These are phyloP conservation scores for Melikaiella ostensackeni DNA, from an alignment of 2,888 invertebrate species.

Conservation along the genomic window DNA sequence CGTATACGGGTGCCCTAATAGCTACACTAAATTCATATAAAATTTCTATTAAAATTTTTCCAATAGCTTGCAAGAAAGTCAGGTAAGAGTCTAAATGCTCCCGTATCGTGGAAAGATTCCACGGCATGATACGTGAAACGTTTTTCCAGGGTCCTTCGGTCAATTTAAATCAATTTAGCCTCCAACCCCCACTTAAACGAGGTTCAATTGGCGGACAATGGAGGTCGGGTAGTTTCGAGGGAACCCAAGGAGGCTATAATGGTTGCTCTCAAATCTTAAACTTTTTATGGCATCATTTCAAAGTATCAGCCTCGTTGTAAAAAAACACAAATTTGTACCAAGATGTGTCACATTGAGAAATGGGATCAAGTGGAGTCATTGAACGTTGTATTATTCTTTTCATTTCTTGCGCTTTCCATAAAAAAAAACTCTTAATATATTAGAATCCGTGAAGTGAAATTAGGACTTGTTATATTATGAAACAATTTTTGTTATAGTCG, in stretches of 20 bases:
- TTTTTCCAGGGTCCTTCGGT: slow-evolving; percentile 55
- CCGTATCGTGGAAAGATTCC: slow-evolving; percentile 72
- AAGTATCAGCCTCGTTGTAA: slow-evolving; percentile 9
- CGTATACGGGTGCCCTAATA: slow-evolving; percentile 71
- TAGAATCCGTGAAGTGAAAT: too few relatives aligned
- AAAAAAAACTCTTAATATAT: too few relatives aligned
- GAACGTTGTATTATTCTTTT: not conserved
- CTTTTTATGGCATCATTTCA: slow-evolving; percentile 35
- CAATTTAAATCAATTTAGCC: slow-evolving; percentile 76
- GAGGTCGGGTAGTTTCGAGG: slow-evolving; percentile 56
- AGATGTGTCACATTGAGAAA: slow-evolving; percentile 24
- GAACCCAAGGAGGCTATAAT: slow-evolving; percentile 29
- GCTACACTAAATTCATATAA: slow-evolving; percentile 60
- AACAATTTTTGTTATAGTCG: too few relatives aligned
- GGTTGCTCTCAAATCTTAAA: slow-evolving; percentile 24
- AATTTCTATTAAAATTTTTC: slow-evolving; percentile 58
- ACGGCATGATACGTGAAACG: slow-evolving; percentile 44
- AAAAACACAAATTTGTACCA: slow-evolving; percentile 34
- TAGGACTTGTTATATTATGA: too few relatives aligned
- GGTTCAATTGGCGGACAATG: slow-evolving; percentile 74
- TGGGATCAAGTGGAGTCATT: slow-evolving; percentile 20
- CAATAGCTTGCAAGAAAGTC: slow-evolving; percentile 59
- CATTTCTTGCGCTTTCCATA: not conserved
- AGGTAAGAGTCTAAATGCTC: slow-evolving; percentile 74
- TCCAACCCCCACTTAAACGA: slow-evolving; percentile 72